Conservation (phyloP, 1,140 invertebrate species). For the Lasioglossum baleicum region DNA sequence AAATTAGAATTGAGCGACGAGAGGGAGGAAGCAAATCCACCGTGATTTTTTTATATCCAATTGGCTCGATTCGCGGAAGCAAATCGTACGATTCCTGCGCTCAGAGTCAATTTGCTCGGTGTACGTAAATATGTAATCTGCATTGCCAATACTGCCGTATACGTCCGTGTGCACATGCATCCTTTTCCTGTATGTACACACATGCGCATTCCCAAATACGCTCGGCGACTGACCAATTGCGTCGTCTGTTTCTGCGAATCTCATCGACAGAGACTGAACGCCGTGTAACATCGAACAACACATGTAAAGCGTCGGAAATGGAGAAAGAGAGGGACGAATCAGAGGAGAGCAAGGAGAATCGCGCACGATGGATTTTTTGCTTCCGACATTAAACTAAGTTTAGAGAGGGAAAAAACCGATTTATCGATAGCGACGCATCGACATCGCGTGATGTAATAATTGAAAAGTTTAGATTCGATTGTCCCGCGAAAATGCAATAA, state of each 20-base stretch:
- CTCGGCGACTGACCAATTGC: conserved; percentile 8
- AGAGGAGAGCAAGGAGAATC: too few species aligned
- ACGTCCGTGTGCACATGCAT: background rate
- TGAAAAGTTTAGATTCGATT: background rate
- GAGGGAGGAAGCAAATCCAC: conserved; percentile 15
- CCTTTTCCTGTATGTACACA: too few species aligned
- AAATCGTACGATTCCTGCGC: conserved; percentile 43
- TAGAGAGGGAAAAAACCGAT: too few species aligned
- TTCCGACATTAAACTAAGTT: background rate
- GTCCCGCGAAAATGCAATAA: background rate
- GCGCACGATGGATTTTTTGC: background rate
- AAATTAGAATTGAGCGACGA: background rate
- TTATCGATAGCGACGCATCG: background rate
- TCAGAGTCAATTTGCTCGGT: conserved; percentile 44
- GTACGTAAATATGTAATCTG: conserved; percentile 56
- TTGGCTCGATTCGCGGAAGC: conserved; percentile 40
- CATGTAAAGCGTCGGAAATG: background rate
- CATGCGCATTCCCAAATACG: conserved; percentile 10
- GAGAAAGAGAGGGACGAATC: background rate
- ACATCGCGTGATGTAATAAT: background rate
- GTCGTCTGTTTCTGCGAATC: background rate
- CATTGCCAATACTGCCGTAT: background rate
- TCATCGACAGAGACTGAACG: background rate
- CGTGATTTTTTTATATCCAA: conserved; percentile 49
- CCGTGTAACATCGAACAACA: conserved; percentile 11